A percentile compares a stretch with the other conserved stretches of the same genome.
These are phyloP conservation scores for Crotalus tigris DNA, from an alignment of 2,113 vertebrate species.

Conservation along the genomic window DNA sequence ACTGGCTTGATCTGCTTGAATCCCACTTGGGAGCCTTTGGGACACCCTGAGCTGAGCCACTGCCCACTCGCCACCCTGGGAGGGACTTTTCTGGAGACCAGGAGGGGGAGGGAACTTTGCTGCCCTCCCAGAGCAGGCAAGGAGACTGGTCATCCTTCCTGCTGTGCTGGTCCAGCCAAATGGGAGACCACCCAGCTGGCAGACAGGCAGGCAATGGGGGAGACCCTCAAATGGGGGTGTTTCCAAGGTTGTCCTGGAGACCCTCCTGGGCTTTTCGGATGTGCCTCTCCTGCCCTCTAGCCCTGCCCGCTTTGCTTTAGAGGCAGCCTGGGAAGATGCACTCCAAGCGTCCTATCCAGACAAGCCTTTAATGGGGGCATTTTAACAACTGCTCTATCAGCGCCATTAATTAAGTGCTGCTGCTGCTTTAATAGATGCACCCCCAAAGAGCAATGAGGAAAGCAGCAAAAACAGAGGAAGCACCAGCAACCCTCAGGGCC, in stretches of 20 bases:
- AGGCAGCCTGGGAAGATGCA: not conserved
- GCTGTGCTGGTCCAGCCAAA: not conserved
- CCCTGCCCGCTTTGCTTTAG: not conserved
- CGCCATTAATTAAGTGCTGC: not conserved
- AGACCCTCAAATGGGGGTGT: not conserved
- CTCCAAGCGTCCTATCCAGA: not conserved
- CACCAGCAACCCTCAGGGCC: not conserved
- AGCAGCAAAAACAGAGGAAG: not conserved
- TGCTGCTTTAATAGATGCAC: not conserved
- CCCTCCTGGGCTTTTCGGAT: not conserved
- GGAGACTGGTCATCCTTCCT: not conserved
- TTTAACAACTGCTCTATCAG: not conserved
- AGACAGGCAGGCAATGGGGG: not conserved
- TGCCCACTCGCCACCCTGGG: not conserved
- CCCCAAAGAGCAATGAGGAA: not conserved
- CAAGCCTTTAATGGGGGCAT: not conserved
- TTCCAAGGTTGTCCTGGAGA: not conserved
- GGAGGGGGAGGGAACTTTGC: not conserved
- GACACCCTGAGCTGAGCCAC: not conserved
- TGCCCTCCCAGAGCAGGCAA: not conserved
- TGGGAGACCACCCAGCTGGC: fast-evolving
- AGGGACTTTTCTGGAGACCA: not conserved
- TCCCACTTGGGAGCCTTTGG: not conserved
- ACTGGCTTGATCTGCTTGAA: not conserved
- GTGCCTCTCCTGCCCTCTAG: not conserved